Evolutionary conservation across 2,797 vertebrate species (phyloP).

Genomic region (Poeciliopsis infans): DNA sequence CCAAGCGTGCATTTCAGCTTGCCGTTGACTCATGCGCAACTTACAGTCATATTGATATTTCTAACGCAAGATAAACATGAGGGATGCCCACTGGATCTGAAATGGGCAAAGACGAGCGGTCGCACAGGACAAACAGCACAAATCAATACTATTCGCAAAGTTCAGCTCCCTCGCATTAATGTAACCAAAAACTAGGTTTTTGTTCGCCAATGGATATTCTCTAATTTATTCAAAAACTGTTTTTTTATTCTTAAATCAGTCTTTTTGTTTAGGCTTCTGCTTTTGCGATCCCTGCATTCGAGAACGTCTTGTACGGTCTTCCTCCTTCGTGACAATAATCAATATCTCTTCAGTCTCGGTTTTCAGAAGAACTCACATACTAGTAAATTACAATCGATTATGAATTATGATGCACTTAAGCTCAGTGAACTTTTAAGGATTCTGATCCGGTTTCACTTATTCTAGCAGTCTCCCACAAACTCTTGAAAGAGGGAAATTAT

Average conservation of each 20-base stretch:
- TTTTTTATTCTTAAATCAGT: neutral
- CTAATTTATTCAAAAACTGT: neutral
- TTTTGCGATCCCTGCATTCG: neutral
- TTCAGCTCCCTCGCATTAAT: constrained; percentile 25
- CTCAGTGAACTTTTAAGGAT: neutral
- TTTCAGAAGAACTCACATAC: neutral
- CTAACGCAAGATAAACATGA: neutral
- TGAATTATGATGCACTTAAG: neutral
- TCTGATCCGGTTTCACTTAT: neutral
- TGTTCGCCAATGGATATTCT: neutral
- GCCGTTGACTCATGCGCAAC: neutral
- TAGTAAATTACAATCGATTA: neutral
- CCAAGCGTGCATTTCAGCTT: neutral
- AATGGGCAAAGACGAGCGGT: constrained; percentile 4
- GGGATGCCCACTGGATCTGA: constrained; percentile 4
- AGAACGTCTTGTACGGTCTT: neutral
- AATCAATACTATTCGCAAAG: constrained; percentile 59
- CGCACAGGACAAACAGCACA: constrained; percentile 19
- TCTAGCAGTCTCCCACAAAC: neutral
- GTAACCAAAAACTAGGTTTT: neutral
- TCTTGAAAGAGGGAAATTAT: neutral
- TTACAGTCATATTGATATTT: constrained; percentile 1
- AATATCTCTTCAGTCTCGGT: neutral
- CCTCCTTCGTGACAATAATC: neutral
- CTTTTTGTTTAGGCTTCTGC: neutral